phyloP scores from a whole-genome alignment of 1,140 invertebrate genomes.

The Ladona fulva region DNA sequence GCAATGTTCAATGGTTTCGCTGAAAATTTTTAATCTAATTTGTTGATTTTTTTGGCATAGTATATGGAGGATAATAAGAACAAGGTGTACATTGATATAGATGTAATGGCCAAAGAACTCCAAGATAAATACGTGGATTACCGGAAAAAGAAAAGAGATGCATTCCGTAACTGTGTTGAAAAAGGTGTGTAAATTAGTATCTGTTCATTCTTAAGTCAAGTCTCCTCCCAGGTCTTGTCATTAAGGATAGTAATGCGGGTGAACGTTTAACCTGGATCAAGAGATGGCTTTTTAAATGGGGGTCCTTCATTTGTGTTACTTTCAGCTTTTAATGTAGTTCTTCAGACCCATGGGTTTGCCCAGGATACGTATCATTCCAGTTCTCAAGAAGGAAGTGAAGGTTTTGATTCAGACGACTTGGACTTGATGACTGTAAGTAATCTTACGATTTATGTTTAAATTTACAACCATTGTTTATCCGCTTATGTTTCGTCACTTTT shows the following conservation, averaged over 20 bases:
- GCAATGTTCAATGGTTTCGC: not conserved
- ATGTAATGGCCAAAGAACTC: conserved; percentile 60
- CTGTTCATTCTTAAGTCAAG: conserved; percentile 31
- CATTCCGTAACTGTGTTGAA: conserved; percentile 56
- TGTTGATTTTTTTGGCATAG: conserved; percentile 28
- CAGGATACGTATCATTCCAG: not conserved
- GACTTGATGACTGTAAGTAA: not conserved
- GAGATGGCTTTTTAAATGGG: too few relatives aligned
- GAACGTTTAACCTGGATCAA: too few relatives aligned
- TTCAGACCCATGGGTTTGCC: not conserved
- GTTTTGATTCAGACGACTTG: not conserved
- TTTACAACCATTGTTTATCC: not conserved
- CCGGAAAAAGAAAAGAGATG: conserved; percentile 51
- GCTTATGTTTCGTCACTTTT: not conserved
- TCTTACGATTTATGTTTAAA: not conserved
- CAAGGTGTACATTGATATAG: conserved; percentile 59
- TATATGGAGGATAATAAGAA: conserved; percentile 62
- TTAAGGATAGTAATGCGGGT: too few relatives aligned
- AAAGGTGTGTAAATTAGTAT: conserved; percentile 42
- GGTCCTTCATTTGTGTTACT: not conserved
- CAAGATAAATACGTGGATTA: conserved; percentile 62
- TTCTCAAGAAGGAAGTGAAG: not conserved
- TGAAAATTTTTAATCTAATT: not conserved
- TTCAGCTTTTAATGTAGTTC: not conserved
- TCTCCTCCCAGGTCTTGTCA: too few relatives aligned